Evolutionary conservation across 2,113 vertebrate species (phyloP).

Genomic region (Hassar affinis): DNA sequence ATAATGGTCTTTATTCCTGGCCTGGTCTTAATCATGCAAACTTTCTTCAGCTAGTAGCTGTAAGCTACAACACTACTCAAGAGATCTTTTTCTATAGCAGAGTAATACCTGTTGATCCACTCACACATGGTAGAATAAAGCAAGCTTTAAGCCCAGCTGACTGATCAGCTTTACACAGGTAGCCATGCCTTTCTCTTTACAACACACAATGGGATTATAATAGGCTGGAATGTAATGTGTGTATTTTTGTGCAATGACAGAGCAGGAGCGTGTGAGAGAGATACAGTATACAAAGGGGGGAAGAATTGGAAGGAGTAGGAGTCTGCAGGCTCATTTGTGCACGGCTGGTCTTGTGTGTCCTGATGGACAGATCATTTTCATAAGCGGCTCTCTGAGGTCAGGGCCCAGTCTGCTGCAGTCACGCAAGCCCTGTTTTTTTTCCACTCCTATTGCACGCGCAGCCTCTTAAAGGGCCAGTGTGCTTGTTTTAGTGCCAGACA

Average conservation of each 20-base stretch:
- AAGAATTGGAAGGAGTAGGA: neutral
- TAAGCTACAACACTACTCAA: neutral
- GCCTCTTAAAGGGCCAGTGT: slow-evolving; percentile 55
- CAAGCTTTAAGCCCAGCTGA: neutral
- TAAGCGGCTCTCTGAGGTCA: slow-evolving; percentile 52
- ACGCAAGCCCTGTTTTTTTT: slow-evolving; percentile 54
- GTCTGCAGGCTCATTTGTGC: slow-evolving; percentile 38
- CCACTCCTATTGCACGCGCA: slow-evolving; percentile 38
- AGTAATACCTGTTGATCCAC: neutral
- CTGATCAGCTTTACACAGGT: neutral
- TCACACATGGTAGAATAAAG: neutral
- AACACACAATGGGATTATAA: slow-evolving; percentile 21
- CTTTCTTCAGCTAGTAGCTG: neutral
- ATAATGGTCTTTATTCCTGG: neutral
- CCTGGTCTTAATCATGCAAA: neutral
- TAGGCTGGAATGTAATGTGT: neutral
- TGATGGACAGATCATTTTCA: slow-evolving; percentile 55
- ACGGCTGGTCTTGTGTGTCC: slow-evolving; percentile 39
- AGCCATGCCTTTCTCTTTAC: neutral
- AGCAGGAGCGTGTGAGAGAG: neutral
- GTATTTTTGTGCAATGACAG: neutral
- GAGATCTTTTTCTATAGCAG: neutral
- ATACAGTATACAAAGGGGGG: neutral
- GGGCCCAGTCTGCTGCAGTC: slow-evolving; percentile 50
- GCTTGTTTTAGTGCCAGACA: neutral